phyloP scores from a whole-genome alignment of 2,888 invertebrate genomes.

The Tetranychus truncatus region DNA sequence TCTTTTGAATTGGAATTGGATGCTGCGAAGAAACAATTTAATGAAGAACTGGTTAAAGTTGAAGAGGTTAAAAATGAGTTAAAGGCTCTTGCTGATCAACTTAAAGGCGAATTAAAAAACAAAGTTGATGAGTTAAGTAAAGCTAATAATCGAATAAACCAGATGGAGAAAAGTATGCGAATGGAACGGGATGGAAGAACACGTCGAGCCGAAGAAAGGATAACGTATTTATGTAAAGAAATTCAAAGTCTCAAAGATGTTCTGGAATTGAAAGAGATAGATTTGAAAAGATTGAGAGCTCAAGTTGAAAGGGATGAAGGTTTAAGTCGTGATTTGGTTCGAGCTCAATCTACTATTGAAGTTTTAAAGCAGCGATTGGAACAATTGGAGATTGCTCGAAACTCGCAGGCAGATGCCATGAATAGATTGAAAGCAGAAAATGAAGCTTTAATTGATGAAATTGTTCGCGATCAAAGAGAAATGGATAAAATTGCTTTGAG shows the following conservation, averaged over 20 bases:
- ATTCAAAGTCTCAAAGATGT: slow-evolving; percentile 4
- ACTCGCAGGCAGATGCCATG: not conserved
- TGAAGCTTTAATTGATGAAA: slow-evolving; percentile 1
- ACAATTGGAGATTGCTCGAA: not conserved
- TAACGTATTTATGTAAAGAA: not conserved
- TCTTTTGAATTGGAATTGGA: slow-evolving; percentile 8
- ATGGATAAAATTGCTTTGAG: not conserved
- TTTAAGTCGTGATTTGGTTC: slow-evolving; percentile 1
- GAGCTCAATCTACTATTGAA: not conserved
- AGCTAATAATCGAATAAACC: not conserved
- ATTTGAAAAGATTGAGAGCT: not conserved
- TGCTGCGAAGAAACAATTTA: slow-evolving; percentile 9
- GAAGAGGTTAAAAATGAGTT: slow-evolving; percentile 3
- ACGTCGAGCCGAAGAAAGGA: not conserved
- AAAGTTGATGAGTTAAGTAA: not conserved
- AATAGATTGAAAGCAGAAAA: not conserved
- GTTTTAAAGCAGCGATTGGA: not conserved
- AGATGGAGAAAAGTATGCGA: not conserved
- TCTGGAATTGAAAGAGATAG: not conserved
- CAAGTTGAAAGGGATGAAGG: not conserved
- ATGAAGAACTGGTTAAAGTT: not conserved
- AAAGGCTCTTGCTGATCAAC: not conserved
- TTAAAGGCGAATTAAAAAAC: not conserved
- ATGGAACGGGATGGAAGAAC: not conserved
- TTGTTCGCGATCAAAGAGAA: not conserved